Conservation (phyloP, 1,140 invertebrate species). For the Ceratoteleas bidentatus region DNA sequence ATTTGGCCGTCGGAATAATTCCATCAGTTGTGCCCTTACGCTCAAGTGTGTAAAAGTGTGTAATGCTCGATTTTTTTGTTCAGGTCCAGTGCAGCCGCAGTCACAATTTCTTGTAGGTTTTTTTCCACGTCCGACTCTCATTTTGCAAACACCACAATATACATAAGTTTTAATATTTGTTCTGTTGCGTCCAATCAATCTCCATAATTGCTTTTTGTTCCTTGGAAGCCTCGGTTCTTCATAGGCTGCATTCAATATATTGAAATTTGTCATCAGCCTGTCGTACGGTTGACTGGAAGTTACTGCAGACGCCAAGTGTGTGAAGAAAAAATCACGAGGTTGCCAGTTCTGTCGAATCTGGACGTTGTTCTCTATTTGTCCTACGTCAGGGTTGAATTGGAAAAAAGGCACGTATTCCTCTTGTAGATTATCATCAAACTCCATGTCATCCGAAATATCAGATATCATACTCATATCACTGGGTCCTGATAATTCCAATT, state of each 20-base stretch:
- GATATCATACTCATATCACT: slow-evolving; percentile 1
- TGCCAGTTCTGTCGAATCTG: background rate
- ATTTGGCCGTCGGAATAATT: slow-evolving; percentile 2
- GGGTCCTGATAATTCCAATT: too few species aligned
- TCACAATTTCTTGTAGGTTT: background rate
- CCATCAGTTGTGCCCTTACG: slow-evolving; percentile 4
- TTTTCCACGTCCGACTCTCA: background rate
- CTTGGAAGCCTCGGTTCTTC: background rate
- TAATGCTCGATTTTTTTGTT: slow-evolving; percentile 1
- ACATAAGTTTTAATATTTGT: slow-evolving; percentile 1
- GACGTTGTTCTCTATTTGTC: background rate
- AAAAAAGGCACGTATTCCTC: slow-evolving; percentile 3
- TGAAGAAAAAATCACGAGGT: slow-evolving; percentile 9
- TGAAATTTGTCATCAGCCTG: background rate
- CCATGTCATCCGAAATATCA: background rate
- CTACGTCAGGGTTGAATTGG: background rate
- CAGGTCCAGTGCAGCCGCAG: slow-evolving; percentile 5
- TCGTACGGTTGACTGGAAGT: slow-evolving; percentile 3
- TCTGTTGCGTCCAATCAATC: background rate
- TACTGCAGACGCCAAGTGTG: slow-evolving; percentile 6
- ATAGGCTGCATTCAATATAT: slow-evolving; percentile 5
- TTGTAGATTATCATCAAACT: slow-evolving; percentile 1
- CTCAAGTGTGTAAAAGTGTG: slow-evolving; percentile 14
- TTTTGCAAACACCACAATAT: slow-evolving; percentile 11
- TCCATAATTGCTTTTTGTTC: slow-evolving; percentile 4